These are phyloP conservation scores for Hemitrygon akajei DNA, from an alignment of 2,797 vertebrate genomes.

Conservation along the genomic window DNA sequence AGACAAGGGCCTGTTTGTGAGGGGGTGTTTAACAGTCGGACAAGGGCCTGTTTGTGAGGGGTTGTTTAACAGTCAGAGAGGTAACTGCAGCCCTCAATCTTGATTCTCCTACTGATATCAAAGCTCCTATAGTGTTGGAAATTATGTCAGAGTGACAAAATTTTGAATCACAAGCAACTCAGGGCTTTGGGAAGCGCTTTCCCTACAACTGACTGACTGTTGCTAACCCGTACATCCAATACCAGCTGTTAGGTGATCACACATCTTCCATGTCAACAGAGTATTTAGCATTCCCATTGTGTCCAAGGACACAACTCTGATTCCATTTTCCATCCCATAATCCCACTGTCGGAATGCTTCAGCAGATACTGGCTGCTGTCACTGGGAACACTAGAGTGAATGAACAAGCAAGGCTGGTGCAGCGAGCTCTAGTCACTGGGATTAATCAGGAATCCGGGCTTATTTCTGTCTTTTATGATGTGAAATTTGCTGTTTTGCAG, in stretches of 20 bases:
- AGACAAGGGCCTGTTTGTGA: no score
- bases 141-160: neutral
- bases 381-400: neutral
- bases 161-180: neutral
- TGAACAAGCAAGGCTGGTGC: neutral
- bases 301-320: neutral
- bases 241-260: neutral
- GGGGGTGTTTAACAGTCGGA: no score
- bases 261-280: neutral
- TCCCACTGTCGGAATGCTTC: neutral
- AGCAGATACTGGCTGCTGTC: neutral
- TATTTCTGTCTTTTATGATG: no score
- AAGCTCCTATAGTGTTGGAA: neutral
- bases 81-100: neutral
- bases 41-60: no score
- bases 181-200: neutral
- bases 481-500: no score
- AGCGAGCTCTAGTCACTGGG: neutral
- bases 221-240: neutral
- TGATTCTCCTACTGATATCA: neutral
- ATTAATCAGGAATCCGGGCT: neutral
- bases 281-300: neutral
- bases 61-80: no score
- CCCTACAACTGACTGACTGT: neutral
- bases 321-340: neutral